Conservation (phyloP, 2,113 vertebrate species). For the Podarcis raffonei region DNA sequence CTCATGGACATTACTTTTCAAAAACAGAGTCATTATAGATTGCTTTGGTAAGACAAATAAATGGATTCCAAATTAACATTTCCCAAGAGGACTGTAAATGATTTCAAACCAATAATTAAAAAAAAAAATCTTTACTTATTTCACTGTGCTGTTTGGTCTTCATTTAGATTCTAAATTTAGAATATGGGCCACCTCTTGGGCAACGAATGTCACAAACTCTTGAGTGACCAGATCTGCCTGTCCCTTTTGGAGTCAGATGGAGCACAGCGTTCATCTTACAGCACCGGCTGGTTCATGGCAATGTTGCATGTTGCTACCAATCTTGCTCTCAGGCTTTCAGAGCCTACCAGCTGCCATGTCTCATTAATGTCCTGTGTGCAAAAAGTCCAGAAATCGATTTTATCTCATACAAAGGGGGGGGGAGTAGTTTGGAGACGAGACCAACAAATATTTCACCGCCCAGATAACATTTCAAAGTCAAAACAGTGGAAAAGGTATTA, state of each 20-base stretch:
- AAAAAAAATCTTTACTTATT: too few species aligned
- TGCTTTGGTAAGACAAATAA: neutral
- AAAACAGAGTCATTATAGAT: neutral
- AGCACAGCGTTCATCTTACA: neutral
- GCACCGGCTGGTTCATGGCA: neutral
- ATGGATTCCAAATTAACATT: too few species aligned
- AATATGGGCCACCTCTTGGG: neutral
- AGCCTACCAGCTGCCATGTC: neutral
- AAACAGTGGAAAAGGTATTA: neutral
- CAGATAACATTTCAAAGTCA: neutral
- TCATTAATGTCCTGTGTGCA: neutral
- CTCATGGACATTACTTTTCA: neutral
- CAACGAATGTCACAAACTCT: too few species aligned
- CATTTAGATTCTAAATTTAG: neutral
- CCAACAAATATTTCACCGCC: neutral
- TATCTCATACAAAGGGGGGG: neutral
- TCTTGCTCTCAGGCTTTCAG: neutral
- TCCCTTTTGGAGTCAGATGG: neutral
- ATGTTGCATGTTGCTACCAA: neutral
- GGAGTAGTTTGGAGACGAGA: neutral
- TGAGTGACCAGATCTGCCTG: too few species aligned
- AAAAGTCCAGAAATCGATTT: slow-evolving; percentile 1
- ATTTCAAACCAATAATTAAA: too few species aligned
- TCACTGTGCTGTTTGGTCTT: neutral
- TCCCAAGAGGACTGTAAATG: too few species aligned